A percentile compares a stretch with the other conserved stretches of the same genome.
These are phyloP conservation scores for Oconnorella tubifera DNA, from an alignment of 2,888 invertebrate species.

Conservation along the genomic window DNA sequence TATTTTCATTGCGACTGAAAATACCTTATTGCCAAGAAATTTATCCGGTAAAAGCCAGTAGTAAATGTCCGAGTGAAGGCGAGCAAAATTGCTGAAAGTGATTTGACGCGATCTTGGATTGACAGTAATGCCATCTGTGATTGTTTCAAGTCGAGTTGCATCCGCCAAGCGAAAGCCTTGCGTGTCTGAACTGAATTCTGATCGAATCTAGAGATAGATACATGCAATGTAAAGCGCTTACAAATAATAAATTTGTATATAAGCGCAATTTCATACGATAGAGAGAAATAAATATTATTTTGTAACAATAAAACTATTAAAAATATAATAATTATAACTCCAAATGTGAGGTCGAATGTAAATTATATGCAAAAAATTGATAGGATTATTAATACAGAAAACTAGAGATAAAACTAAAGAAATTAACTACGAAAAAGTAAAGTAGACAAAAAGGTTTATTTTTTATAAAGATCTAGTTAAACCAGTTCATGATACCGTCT, in stretches of 20 bases:
- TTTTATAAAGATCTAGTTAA: neutral
- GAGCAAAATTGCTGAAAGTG: conserved; percentile 61
- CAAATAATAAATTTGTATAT: no score
- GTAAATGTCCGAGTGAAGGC: conserved; percentile 36
- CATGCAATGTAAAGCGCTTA: conserved; percentile 1
- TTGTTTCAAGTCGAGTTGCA: conserved; percentile 47
- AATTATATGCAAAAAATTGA: neutral
- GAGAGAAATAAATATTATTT: no score
- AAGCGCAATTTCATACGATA: no score
- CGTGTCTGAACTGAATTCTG: neutral
- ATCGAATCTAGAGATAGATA: conserved; percentile 21
- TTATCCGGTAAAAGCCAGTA: conserved; percentile 56
- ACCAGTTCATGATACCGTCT: no score
- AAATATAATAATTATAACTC: no score
- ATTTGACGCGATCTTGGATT: conserved; percentile 63
- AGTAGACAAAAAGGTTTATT: neutral
- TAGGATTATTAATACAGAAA: neutral
- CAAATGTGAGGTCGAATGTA: no score
- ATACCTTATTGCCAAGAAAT: conserved; percentile 54
- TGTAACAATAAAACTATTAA: no score
- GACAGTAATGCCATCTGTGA: conserved; percentile 44
- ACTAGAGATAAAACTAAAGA: neutral
- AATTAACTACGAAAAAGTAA: neutral
- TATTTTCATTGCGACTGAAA: no score
- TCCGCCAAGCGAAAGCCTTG: conserved; percentile 63